A percentile compares a stretch with the other conserved stretches of the same genome.
phyloP scores from a whole-genome alignment of 2,797 vertebrate species.

The Pseudochaenichthys georgianus region DNA sequence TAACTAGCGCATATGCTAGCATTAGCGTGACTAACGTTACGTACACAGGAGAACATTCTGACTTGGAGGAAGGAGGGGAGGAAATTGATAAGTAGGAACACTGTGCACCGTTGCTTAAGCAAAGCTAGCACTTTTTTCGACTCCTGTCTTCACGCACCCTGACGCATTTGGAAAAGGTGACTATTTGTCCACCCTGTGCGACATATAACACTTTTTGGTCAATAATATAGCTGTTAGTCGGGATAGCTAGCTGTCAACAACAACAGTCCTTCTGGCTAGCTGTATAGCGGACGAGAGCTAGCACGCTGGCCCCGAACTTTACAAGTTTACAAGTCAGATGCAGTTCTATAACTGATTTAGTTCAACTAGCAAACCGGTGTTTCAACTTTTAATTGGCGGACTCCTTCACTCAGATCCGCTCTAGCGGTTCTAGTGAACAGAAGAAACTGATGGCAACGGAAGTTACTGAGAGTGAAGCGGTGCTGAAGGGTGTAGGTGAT shows the following conservation, averaged over 20 bases:
- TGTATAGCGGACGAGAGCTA: slow-evolving; percentile 45
- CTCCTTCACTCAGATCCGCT: neutral
- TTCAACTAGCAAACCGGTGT: neutral
- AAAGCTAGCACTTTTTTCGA: slow-evolving; percentile 42
- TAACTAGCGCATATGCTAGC: slow-evolving; percentile 38
- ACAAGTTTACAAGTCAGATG: slow-evolving; percentile 36
- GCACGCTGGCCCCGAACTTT: slow-evolving; percentile 59
- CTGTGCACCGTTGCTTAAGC: slow-evolving; percentile 47
- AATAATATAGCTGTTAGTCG: slow-evolving; percentile 45
- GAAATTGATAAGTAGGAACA: slow-evolving; percentile 56
- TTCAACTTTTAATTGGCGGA: neutral
- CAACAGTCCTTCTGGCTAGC: slow-evolving; percentile 33
- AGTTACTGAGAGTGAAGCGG: slow-evolving; percentile 72
- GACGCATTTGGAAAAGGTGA: slow-evolving; percentile 60
- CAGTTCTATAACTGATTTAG: neutral
- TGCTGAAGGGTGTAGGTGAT: slow-evolving; percentile 63
- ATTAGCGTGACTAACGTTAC: slow-evolving; percentile 58
- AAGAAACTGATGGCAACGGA: slow-evolving; percentile 80
- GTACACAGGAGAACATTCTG: slow-evolving; percentile 39
- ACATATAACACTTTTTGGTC: slow-evolving; percentile 42
- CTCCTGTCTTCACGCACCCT: slow-evolving; percentile 22
- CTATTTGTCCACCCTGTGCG: slow-evolving; percentile 18
- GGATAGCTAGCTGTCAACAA: slow-evolving; percentile 49
- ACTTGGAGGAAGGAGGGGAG: slow-evolving; percentile 74
- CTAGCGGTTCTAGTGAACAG: slow-evolving; percentile 17